Evolutionary conservation across 2,797 vertebrate genomes (phyloP).

Genomic region (Pterois miles): DNA sequence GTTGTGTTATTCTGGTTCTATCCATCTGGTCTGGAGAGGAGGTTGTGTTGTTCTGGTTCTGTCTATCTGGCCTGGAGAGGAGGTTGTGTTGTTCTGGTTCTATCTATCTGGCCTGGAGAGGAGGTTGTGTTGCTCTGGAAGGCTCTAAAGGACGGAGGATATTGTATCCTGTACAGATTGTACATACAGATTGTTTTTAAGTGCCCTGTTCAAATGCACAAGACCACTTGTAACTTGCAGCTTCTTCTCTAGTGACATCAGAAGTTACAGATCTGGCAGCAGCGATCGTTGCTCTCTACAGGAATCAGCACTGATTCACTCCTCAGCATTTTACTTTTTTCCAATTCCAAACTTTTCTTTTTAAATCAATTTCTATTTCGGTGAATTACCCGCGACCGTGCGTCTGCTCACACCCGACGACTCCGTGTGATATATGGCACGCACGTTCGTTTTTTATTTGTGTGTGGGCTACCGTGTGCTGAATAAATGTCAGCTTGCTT

Average conservation of each 20-base stretch:
- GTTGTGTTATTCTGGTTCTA: no score
- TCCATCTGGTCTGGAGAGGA: no score
- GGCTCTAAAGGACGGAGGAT: no score
- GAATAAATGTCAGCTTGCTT: constrained; percentile 56
- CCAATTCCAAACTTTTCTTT: constrained; percentile 32
- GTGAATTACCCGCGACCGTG: constrained; percentile 10
- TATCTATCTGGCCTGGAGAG: no score
- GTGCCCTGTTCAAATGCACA: neutral
- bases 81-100: no score
- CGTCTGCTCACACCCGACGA: constrained; percentile 6
- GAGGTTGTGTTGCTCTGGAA: no score
- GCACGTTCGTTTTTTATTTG: neutral
- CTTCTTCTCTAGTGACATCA: constrained; percentile 10
- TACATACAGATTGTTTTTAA: neutral
- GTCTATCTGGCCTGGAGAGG: no score
- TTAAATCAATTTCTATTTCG: constrained; percentile 38
- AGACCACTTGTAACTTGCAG: neutral
- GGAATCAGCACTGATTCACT: constrained; percentile 39
- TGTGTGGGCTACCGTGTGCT: constrained; percentile 34
- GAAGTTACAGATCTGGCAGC: constrained; percentile 19
- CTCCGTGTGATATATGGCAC: constrained; percentile 15
- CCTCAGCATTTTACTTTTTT: constrained; percentile 43
- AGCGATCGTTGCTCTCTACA: neutral
- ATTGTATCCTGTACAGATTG: no score
- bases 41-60: no score